Evolutionary conservation across 2,888 invertebrate genomes (phyloP), one percentile per base, ranked within the genome.

Genomic region (Agrochola macilenta): DNA sequence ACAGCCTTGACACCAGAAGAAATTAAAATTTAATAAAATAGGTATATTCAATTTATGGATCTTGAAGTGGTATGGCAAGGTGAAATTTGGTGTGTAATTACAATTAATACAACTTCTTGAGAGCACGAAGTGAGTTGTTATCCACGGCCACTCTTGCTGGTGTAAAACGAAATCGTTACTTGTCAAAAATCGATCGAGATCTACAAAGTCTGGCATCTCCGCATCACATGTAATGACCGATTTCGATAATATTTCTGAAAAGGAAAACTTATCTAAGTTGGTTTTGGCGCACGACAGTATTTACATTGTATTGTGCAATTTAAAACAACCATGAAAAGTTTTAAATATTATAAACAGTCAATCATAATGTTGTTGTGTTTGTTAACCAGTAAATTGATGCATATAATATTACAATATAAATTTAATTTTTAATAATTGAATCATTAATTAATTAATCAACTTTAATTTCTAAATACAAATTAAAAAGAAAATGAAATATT

Each of bases 1-100:
- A 68, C 68, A 68, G 54, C 68, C 26, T 68, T 57, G 68, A 69
- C 68, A 69, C 68, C 68, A 69, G 39, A 69, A 69, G 54, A 69
- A 69, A 26, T 69, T 54, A 69, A 69, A 69, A 54, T 69, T 20
- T 69, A 69, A 57, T 69, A 69, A 69, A 69, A 26, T 54, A 54
- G 54, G 68, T 69, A 69, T 30, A 54, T 69, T 69, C 68, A 54
- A 54, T 57, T 69, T 57, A 69, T 54, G 68, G 54, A 69, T 69
- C 54, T 54, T 69, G 54, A 69, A 69, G 68, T 69, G 54, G 54
- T 54, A 54, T 54, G 54, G 54, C 54, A 54, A 23, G 54, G 54
- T 54, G 54, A 54, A 54, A 54, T 54, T 54, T 54, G 54, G 54
- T 54, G 54, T 54, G 54, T 23, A 54, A 23, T 54, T 54, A 54